Percentiles rank a stretch among this genome's conserved stretches.
phyloP scores from a whole-genome alignment of 2,888 invertebrate species.

The Diabrotica balteata region DNA sequence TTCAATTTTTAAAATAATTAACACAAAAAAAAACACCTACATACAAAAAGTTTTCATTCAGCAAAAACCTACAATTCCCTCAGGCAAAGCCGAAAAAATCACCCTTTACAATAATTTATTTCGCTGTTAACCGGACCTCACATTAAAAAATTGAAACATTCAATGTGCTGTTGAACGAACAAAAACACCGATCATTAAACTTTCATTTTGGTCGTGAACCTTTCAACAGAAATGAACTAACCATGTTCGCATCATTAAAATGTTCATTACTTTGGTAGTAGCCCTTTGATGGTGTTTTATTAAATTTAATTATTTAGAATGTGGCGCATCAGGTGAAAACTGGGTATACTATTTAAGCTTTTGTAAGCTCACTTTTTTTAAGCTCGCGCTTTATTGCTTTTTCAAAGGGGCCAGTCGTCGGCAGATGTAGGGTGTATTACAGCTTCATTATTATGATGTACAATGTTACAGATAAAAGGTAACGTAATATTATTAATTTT shows the following conservation, averaged over 20 bases:
- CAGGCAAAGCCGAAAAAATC: too few species aligned
- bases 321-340: constrained; percentile 11
- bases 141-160: not conserved
- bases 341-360: not conserved
- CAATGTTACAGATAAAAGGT: too few species aligned
- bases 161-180: not conserved
- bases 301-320: constrained; percentile 23
- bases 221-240: constrained; percentile 20
- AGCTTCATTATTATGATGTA: too few species aligned
- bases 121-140: not conserved
- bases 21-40: too few species aligned
- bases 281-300: constrained; percentile 17
- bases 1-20: too few species aligned
- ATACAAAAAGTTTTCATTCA: too few species aligned
- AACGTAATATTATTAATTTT: too few species aligned
- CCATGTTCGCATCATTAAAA: constrained; percentile 20
- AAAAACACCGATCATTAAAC: constrained; percentile 2
- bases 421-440: too few species aligned
- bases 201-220: not conserved
- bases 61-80: too few species aligned
- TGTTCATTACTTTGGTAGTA: constrained; percentile 14
- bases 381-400: constrained; percentile 16
- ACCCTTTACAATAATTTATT: not conserved
- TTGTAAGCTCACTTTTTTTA: constrained; percentile 1
- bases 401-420: not conserved